Evolutionary conservation across 2,888 invertebrate species (phyloP), one percentile per base, ranked within the genome.

Genomic region (Polymixis flavicincta): DNA sequence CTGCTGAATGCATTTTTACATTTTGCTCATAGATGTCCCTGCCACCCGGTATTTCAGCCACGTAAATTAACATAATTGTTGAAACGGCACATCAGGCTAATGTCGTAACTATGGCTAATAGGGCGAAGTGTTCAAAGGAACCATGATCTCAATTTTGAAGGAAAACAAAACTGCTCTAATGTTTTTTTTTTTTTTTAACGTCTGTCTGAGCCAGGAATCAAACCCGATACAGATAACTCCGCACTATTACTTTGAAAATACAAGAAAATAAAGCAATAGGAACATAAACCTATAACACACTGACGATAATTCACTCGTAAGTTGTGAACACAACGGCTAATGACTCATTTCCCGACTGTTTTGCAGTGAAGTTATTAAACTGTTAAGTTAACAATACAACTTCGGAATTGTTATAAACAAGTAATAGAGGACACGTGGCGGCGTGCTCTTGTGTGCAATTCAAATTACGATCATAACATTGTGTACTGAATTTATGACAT

Each of bases 321-420:
- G 61, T 54, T 73, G 60, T 64, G 48, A 82, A 64, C 67, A 63
- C 63, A 67, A 55, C 54, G 55, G 48, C 80, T 80, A 80, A 67
- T 76, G 71, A 79, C 74, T 84, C 68, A 77, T 65, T 83, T 69
- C 54, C 64, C 50, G 19, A 64, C 45, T 60, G 71, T 71, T 82
- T 82, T 68, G 59, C 67, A 82, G 45, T 68, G 59, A 64, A 72
- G 48, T 60, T 79, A 60, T 68, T 60, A 71, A 76, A 74, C 54
- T 55, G 19, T 60, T 66, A 57, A 66, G 57, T 42, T 61, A 66
- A 76, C 65, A 70, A 70, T 66, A 69, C 52, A 71, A 63, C 28
- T 81, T 54, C 9, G 50, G 32, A 17, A 63, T 74, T 67, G 25
- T 52, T 74, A 14, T 64, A 52, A 48, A 25, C 55, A 48, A 37